Percentiles rank a stretch among this genome's conserved stretches.
These are phyloP conservation scores for Oreochromis tanganicae DNA, from an alignment of 2,113 vertebrate species.

Conservation along the genomic window DNA sequence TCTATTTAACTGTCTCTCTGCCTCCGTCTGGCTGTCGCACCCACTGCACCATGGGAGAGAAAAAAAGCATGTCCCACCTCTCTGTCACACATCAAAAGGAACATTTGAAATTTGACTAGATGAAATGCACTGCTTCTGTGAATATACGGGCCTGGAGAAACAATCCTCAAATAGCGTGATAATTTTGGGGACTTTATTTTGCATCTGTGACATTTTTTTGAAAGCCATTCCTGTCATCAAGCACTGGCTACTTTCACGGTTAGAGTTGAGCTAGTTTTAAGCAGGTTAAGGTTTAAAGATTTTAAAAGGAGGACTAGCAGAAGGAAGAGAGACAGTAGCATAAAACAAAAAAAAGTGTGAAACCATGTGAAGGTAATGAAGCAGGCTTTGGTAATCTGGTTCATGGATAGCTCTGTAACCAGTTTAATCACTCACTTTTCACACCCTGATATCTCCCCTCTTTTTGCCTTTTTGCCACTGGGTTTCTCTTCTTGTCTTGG, in stretches of 20 bases:
- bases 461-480: neutral
- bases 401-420: constrained; percentile 2
- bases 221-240: neutral
- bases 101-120: neutral
- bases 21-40: neutral
- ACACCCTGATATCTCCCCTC: neutral
- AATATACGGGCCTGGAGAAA: neutral
- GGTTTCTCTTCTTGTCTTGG: neutral
- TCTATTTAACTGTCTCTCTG: neutral
- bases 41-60: neutral
- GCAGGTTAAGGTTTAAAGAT: neutral
- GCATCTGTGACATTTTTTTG: neutral
- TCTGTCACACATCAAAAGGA: neutral
- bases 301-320: neutral
- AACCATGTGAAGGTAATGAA: neutral
- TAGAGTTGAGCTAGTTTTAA: neutral
- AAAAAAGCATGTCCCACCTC: neutral
- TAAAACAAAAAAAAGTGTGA: neutral
- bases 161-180: neutral
- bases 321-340: neutral
- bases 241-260: neutral
- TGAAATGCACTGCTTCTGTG: neutral
- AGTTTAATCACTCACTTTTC: constrained; percentile 1
- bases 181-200: neutral
- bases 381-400: neutral